Conservation (phyloP, 1,140 invertebrate species). For the Pentalonia nigronervosa region DNA sequence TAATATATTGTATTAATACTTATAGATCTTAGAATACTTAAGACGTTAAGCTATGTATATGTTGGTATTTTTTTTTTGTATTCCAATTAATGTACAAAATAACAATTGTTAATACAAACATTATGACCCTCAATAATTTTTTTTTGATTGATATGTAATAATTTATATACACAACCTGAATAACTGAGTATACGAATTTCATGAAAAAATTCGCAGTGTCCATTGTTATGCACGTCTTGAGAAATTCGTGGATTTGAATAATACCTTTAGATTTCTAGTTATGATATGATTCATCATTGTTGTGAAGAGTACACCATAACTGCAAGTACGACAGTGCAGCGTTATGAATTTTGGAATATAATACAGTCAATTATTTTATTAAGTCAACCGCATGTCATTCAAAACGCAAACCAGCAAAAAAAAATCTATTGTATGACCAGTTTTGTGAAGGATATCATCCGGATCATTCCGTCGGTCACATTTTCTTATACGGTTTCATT, state of each 20-base stretch:
- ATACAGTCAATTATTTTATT: not conserved
- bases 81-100: not conserved
- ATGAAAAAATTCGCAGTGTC: no score
- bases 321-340: not conserved
- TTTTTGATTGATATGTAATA: not conserved
- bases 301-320: not conserved
- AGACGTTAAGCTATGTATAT: not conserved
- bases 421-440: not conserved
- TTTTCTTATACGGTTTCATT: not conserved
- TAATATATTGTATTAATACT: not conserved
- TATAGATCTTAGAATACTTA: not conserved
- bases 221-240: not conserved
- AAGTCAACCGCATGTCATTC: not conserved
- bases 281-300: not conserved
- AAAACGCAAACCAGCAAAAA: not conserved
- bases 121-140: not conserved
- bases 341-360: not conserved
- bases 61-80: not conserved
- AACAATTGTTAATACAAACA: not conserved
- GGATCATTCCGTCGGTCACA: not conserved
- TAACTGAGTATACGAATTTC: not conserved
- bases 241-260: not conserved
- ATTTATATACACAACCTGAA: not conserved
- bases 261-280: not conserved
- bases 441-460: not conserved